These are phyloP conservation scores for Macrophya alboannulata DNA, from an alignment of 2,888 invertebrate species.

Conservation along the genomic window DNA sequence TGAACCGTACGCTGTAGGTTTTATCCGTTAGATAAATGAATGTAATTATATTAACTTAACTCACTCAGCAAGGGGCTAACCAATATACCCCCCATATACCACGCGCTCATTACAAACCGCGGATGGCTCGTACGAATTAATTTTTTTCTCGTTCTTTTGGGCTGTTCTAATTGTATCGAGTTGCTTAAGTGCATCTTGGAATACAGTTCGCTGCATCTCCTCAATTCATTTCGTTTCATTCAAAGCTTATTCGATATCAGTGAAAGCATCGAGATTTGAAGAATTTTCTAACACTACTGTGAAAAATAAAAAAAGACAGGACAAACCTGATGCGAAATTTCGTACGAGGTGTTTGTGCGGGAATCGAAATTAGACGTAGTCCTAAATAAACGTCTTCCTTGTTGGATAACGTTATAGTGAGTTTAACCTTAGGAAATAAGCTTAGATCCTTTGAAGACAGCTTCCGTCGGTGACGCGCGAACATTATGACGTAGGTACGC, in stretches of 20 bases:
- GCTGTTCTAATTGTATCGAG: not conserved
- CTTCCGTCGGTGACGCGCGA: constrained; percentile 35
- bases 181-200: not conserved
- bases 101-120: constrained; percentile 58
- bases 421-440: constrained; percentile 11
- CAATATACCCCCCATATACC: constrained; percentile 62
- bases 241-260: not conserved
- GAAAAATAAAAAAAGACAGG: not conserved
- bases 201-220: not conserved
- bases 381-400: constrained; percentile 26
- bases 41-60: constrained; percentile 61
- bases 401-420: not conserved
- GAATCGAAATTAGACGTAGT: not conserved
- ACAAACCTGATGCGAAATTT: not conserved
- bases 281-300: not conserved
- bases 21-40: constrained; percentile 61
- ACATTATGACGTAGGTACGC: constrained; percentile 16
- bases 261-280: not conserved
- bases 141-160: not conserved
- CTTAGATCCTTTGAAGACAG: constrained; percentile 36
- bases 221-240: not conserved
- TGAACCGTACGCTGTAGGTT: constrained; percentile 27
- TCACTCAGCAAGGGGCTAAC: constrained; percentile 62
- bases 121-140: constrained; percentile 11
- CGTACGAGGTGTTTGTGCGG: not conserved